Base-by-base conservation (phyloP, 2,888 invertebrate species). In the Troides oblongomaculatus region DNA sequence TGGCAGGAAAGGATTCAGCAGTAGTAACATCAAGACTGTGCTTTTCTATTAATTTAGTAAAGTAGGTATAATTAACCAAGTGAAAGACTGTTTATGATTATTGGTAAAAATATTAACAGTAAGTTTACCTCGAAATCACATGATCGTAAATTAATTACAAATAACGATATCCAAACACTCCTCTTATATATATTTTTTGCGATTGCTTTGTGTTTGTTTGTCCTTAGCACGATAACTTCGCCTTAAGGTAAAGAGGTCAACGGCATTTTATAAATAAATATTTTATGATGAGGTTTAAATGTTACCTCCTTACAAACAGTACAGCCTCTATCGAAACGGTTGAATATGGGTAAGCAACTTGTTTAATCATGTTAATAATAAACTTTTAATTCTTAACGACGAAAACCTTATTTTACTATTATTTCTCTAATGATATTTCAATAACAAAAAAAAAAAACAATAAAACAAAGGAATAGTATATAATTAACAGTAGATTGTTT, bases 191-290 rank as follows among this genome's bases (percentile, higher is more conserved):
- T 53, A 30, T 53, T 53, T 50, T n/a, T 53, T 50, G 43, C 43
- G 43, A 50, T n/a, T 53, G 53, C 6, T n/a, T 18, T 53, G 18
- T 50, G 53, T 53, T 58, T 58, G n/a, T 58, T 58, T 58, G n/a
- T 58, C 21, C 25, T 23, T 58, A 4, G 25, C 21, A 14, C 58
- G 58, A 58, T 25, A 58, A 25, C 25, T 58, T 58, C n/a, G 21
- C n/a, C 12, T 23, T 25, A 58, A 21, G 25, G 25, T 58, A 58
- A 56, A 23, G 58, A 53, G 53, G 53, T 53, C n/a, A 53, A 53
- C 53, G 53, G 14, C 53, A 53, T 53, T 53, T 53, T 53, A 18
- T 53, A 53, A 53, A 53, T 53, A 53, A 53, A 53, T 53, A n/a
- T 53, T 53, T 53, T 53, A 53, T 53, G 53, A 53, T n/a, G 53